Base-by-base conservation (phyloP, 2,113 vertebrate species). In the Junco hyemalis region DNA sequence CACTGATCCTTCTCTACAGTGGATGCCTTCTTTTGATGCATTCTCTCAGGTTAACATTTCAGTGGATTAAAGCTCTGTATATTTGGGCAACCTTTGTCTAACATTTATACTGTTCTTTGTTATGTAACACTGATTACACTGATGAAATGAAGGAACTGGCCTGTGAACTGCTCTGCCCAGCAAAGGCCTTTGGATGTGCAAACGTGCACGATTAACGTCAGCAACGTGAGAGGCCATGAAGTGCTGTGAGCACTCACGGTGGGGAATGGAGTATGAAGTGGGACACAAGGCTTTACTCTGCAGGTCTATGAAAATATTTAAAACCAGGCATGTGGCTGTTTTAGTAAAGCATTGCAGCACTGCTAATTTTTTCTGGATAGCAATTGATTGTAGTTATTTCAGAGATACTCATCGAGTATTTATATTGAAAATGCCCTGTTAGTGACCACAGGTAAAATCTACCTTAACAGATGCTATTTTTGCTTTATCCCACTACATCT, bases 41-140 rank as follows among this genome's bases (percentile, higher is more conserved):
- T 83, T 81, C 50, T 1, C 0, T 59, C 38, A 28, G 38, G 47
- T 44, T 84, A 83, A 42, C 6, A n/a, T 83, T 90, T 92, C 35
- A 64, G 80, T 56, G 72, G 60, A 66, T 90, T 86, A 83, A 85
- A 93, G 42, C 20, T 92, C 50, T 90, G 59, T 33, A n/a, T 79
- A 72, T 96, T 84, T 79, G 29, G 72, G 22, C 76, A 94, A 95
- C 65, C 21, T 90, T 93, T 90, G 40, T 56, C 45, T 89, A 88
- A 81, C 47, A 64, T 80, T 88, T 83, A 48, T 91, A 21, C n/a
- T 82, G 9, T 24, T 6, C n/a, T 71, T 74, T 89, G 31, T 93
- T 77, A 65, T 56, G 50, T 44, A 65, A 81, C 71, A 56, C 25
- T 87, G 68, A 73, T 86, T 84, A 53, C 57, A 45, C 9, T 54